These are phyloP conservation scores for Caenorhabditis parvicauda DNA, from an alignment of 2,888 invertebrate genomes.

Conservation along the genomic window DNA sequence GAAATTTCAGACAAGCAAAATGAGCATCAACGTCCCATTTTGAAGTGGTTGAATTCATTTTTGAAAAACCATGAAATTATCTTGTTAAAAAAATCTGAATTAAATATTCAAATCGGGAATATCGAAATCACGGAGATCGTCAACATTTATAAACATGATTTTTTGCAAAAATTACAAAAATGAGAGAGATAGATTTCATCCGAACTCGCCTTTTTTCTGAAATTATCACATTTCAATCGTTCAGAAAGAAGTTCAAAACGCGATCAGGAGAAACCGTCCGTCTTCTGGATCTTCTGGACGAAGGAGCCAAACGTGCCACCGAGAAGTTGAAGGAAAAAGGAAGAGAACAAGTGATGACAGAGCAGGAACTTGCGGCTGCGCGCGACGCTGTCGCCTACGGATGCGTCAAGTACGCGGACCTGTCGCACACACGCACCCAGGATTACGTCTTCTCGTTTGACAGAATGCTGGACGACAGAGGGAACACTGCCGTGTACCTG, in stretches of 20 bases:
- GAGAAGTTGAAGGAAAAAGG: slow-evolving; percentile 66
- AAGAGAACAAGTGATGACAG: slow-evolving; percentile 60
- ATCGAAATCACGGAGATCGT: too few species aligned
- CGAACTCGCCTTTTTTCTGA: background rate
- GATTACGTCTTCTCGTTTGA: slow-evolving; percentile 98
- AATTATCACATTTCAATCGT: background rate
- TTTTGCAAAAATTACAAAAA: too few species aligned
- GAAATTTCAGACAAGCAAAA: too few species aligned
- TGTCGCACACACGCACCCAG: slow-evolving; percentile 82
- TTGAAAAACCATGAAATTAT: background rate
- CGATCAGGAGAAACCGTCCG: slow-evolving; percentile 92
- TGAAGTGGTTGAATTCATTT: too few species aligned
- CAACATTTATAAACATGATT: too few species aligned
- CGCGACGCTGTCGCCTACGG: slow-evolving; percentile 86
- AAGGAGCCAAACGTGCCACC: slow-evolving; percentile 70
- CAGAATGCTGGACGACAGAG: slow-evolving; percentile 97
- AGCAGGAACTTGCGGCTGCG: slow-evolving; percentile 47
- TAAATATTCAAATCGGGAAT: too few species aligned
- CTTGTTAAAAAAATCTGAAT: too few species aligned
- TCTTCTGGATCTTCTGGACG: slow-evolving; percentile 82
- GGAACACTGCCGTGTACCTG: slow-evolving; percentile 96
- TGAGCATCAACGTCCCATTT: too few species aligned
- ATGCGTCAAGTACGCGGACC: slow-evolving; percentile 96
- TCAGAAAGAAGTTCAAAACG: slow-evolving; percentile 93
- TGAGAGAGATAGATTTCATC: too few species aligned